Evolutionary conservation across 2,888 invertebrate species (phyloP).

Genomic region (Strigamia transsilvanica): DNA sequence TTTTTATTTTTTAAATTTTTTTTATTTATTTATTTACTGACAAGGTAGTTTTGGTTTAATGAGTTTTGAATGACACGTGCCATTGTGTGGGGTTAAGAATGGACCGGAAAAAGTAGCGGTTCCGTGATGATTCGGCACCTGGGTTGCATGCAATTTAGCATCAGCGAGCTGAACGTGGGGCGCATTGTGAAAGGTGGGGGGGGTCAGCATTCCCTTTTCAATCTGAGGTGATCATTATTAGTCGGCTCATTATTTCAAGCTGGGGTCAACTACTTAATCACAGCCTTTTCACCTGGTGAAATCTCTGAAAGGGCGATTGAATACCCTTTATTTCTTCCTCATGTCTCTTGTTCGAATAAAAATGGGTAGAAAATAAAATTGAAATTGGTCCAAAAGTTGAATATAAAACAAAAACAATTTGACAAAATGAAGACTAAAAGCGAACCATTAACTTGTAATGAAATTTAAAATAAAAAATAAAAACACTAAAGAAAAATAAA

Average conservation of each 20-base stretch:
- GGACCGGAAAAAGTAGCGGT: slow-evolving; percentile 44
- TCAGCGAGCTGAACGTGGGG: neutral
- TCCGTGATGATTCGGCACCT: slow-evolving; percentile 35
- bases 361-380: neutral
- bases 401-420: too few relatives aligned
- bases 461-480: neutral
- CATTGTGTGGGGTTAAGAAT: slow-evolving; percentile 25
- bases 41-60: neutral
- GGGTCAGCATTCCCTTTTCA: slow-evolving; percentile 35
- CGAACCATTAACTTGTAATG: too few relatives aligned
- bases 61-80: slow-evolving; percentile 20
- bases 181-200: slow-evolving; percentile 16
- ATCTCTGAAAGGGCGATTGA: neutral
- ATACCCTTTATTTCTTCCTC: too few relatives aligned
- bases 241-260: slow-evolving; percentile 32
- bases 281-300: slow-evolving; percentile 12
- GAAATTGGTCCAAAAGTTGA: neutral
- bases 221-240: slow-evolving; percentile 44
- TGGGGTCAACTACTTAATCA: slow-evolving; percentile 35
- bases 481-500: neutral
- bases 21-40: too few relatives aligned
- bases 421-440: too few relatives aligned
- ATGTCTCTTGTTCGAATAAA: neutral
- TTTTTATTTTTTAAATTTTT: too few relatives aligned
- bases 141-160: slow-evolving; percentile 28